Evolutionary conservation across 2,797 vertebrate genomes (phyloP).

Genomic region (Manis crassicaudata): DNA sequence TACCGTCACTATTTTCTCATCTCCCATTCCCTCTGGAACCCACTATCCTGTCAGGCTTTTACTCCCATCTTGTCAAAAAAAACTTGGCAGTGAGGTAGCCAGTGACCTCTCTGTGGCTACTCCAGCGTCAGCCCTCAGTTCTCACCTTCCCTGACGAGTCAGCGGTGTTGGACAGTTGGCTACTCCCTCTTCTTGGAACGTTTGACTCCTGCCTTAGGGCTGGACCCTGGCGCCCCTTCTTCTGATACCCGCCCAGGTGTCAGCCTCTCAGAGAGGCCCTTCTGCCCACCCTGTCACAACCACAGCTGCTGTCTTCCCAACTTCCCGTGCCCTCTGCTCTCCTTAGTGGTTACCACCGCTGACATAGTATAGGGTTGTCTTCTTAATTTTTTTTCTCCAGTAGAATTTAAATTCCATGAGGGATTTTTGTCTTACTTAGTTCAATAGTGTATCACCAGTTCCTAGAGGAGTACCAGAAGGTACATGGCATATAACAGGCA

Average conservation of each 20-base stretch:
- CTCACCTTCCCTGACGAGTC: too few species aligned
- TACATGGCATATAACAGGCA: background rate
- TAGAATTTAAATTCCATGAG: conserved; percentile 12
- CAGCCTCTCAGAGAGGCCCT: background rate
- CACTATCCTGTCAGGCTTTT: background rate
- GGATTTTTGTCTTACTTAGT: background rate
- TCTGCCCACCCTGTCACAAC: background rate
- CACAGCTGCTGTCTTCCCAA: background rate
- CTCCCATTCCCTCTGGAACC: background rate
- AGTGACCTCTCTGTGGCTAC: background rate
- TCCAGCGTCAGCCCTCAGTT: background rate
- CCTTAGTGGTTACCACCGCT: background rate
- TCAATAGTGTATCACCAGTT: background rate
- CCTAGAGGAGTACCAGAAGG: background rate
- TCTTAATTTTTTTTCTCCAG: background rate
- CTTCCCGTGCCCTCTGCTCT: background rate
- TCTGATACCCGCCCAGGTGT: background rate
- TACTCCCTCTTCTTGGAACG: background rate
- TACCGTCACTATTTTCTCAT: background rate
- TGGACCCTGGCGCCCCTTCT: background rate
- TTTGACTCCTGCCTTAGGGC: background rate
- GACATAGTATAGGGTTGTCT: background rate
- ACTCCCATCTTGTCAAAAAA: too few species aligned
- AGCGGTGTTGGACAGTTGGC: background rate
- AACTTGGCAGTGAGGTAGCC: background rate